Evolutionary conservation across 1,140 invertebrate genomes (phyloP).

Genomic region (Caenorhabditis latens): DNA sequence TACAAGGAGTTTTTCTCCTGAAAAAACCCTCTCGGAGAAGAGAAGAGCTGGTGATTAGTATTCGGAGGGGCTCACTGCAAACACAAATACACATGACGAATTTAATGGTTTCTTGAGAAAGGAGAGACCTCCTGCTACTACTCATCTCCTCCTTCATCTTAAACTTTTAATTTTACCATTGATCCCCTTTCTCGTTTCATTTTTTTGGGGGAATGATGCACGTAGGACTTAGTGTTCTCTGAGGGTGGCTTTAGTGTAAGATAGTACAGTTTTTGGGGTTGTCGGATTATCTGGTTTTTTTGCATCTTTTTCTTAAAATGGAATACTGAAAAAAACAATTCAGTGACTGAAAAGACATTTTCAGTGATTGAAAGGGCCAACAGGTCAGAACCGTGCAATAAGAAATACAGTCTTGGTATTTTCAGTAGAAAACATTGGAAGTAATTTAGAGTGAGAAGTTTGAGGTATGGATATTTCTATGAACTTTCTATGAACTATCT

Average conservation of each 20-base stretch:
- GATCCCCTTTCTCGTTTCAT: background rate
- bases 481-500: too few species aligned
- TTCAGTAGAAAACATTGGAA: too few species aligned
- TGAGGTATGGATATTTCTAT: too few species aligned
- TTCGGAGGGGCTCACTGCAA: constrained; percentile 1
- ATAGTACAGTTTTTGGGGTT: too few species aligned
- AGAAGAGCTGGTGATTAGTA: constrained; percentile 33
- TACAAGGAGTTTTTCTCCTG: background rate
- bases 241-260: background rate
- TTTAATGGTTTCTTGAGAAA: background rate
- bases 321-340: too few species aligned
- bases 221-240: background rate
- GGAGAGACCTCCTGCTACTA: background rate
- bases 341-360: too few species aligned
- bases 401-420: too few species aligned
- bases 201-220: background rate
- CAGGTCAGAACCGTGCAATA: too few species aligned
- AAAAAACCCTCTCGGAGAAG: background rate
- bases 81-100: constrained; percentile 32
- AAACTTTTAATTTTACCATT: constrained; percentile 37
- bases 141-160: background rate
- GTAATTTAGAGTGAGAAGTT: too few species aligned
- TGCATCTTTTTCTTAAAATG: too few species aligned
- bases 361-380: too few species aligned
- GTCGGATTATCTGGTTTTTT: too few species aligned